Evolutionary conservation across 1,140 invertebrate species (phyloP).

Genomic region (Hylaeus volcanicus): DNA sequence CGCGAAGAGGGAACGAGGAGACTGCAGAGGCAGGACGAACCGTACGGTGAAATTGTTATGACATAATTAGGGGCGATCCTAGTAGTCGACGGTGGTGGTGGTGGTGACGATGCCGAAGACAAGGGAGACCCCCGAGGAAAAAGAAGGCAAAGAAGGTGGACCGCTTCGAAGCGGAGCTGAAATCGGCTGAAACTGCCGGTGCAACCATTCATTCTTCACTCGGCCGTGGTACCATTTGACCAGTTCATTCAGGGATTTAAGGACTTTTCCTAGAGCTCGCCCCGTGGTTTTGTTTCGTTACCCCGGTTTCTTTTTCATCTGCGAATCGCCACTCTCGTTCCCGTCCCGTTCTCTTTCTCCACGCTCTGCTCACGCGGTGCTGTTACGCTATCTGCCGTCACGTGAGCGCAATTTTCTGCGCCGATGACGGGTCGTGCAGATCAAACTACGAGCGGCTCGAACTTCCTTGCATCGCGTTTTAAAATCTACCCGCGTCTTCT

Average conservation of each 20-base stretch:
- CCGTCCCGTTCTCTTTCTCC: slow-evolving; percentile 26
- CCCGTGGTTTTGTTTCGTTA: slow-evolving; percentile 57
- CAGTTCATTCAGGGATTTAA: slow-evolving; percentile 67
- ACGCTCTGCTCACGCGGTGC: slow-evolving; percentile 29
- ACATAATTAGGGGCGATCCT: slow-evolving; percentile 74
- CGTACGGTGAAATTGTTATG: slow-evolving; percentile 74
- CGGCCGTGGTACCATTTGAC: slow-evolving; percentile 59
- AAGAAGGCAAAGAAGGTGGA: slow-evolving; percentile 11
- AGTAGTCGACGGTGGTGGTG: slow-evolving; percentile 18
- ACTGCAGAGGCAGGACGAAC: neutral
- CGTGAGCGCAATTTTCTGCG: slow-evolving; percentile 65
- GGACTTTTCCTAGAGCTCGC: slow-evolving; percentile 63
- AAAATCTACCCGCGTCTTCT: slow-evolving; percentile 55
- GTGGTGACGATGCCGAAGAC: slow-evolving; percentile 12
- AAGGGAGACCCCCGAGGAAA: slow-evolving; percentile 4
- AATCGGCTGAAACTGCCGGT: slow-evolving; percentile 55
- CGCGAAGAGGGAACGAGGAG: slow-evolving; percentile 11
- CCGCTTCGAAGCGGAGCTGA: slow-evolving; percentile 41
- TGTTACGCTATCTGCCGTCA: slow-evolving; percentile 59
- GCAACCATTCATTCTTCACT: slow-evolving; percentile 65
- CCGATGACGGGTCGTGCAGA: slow-evolving; percentile 61
- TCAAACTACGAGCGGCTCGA: slow-evolving; percentile 51
- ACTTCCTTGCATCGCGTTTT: slow-evolving; percentile 56
- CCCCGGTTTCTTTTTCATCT: slow-evolving; percentile 35
- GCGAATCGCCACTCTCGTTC: slow-evolving; percentile 8